Conservation (phyloP, 2,113 vertebrate genomes). For the Apaloderma vittatum region DNA sequence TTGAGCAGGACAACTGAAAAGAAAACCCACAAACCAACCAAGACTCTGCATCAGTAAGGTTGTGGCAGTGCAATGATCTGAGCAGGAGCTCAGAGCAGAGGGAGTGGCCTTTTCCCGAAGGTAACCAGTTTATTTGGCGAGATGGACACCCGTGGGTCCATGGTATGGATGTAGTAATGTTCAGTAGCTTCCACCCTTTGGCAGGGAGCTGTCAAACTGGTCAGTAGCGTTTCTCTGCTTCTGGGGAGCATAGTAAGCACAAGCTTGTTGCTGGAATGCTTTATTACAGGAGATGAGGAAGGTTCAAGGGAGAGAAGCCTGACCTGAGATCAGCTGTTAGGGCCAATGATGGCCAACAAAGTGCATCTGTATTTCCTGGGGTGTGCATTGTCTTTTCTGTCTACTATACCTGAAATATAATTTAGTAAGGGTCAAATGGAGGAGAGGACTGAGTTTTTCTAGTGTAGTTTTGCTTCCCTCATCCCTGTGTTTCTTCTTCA, state of each 20-base stretch:
- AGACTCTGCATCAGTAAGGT: background rate
- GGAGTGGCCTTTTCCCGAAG: background rate
- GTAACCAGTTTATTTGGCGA: background rate
- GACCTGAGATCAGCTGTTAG: background rate
- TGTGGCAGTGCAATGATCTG: background rate
- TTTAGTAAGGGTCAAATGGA: background rate
- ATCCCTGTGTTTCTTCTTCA: background rate
- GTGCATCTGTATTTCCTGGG: background rate
- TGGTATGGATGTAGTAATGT: no score
- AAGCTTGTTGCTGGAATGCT: background rate
- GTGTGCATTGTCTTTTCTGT: accelerated
- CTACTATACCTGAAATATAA: background rate
- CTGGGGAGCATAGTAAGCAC: background rate
- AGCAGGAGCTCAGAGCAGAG: background rate
- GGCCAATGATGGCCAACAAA: accelerated
- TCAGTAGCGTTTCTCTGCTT: background rate
- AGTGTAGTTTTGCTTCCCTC: background rate
- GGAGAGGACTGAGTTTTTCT: background rate
- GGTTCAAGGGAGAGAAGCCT: background rate
- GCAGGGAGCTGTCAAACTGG: background rate
- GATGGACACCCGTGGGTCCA: accelerated
- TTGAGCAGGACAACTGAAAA: background rate
- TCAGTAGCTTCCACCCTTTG: background rate
- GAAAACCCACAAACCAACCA: background rate
- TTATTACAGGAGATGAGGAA: background rate